Conservation (phyloP, 2,113 vertebrate genomes). For the Ramphastos sulfuratus region DNA sequence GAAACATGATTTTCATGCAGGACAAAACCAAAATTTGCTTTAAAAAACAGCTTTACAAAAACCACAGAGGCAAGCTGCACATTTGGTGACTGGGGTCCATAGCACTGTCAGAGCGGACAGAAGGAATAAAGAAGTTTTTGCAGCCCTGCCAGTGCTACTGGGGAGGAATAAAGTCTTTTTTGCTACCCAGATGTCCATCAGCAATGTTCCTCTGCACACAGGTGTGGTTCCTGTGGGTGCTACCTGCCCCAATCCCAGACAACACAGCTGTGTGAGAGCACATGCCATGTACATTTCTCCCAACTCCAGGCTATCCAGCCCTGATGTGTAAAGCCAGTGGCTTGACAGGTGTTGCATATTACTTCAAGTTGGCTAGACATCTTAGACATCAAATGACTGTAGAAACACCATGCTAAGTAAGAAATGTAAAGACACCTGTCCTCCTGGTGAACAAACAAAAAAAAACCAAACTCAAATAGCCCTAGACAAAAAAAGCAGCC, state of each 20-base stretch:
- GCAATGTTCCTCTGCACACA: background rate
- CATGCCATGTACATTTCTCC: fast-evolving
- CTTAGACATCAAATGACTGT: background rate
- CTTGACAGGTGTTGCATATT: background rate
- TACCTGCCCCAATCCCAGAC: background rate
- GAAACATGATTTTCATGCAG: background rate
- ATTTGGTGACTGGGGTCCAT: fast-evolving
- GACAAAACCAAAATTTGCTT: background rate
- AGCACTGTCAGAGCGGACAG: fast-evolving
- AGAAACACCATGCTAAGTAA: background rate
- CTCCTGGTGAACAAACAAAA: background rate
- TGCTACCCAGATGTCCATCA: background rate
- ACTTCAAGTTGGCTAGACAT: background rate
- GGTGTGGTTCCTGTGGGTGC: background rate
- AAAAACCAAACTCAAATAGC: background rate
- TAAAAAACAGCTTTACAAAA: background rate
- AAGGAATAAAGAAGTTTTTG: background rate
- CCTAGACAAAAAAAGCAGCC: background rate
- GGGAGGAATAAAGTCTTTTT: background rate
- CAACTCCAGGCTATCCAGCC: background rate
- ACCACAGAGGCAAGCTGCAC: background rate
- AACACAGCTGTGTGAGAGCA: background rate
- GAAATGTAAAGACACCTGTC: background rate
- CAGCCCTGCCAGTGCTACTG: background rate
- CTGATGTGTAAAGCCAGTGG: background rate